Base-by-base conservation (phyloP, 2,113 vertebrate species). In the Notechis scutatus region DNA sequence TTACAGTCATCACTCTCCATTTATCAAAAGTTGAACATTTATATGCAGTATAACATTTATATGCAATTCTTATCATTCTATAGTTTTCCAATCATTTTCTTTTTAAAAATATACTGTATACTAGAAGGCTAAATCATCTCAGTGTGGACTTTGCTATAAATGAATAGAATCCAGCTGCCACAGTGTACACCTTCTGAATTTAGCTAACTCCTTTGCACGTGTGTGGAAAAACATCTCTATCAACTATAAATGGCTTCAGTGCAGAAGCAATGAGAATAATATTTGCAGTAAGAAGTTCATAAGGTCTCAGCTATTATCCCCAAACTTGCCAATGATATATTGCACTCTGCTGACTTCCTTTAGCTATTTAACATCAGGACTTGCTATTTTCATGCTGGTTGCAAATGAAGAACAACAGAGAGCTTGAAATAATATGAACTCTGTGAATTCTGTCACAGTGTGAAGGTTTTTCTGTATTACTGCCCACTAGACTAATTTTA, bases 291-390 rank as follows among this genome's bases (percentile, higher is more conserved):
- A 93, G 81, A 94, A 96, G 89, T 81, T 94, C 91, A 91, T 94
- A 92, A 93, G 94, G 95, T 95, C 94, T 92, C 10, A 91, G 95
- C 92, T 94, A 92, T 91, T 96, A 96, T 92, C 95, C 94, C 92
- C 52, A 92, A 95, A 95, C 0, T 0, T 29, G 91, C 74, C 92
- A 93, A 81, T 74, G 95, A 95, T 92, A 88, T 12, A 90, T 94
- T 91, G 91, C 94, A 88, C 92, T 87, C 91, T 69, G 95, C 39
- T 96, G 94, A 92, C 95, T 96, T 96, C 95, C 95, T 95, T 96
- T 45, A 93, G 94, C 92, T 92, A 96, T 90, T 97, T 92, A 88
- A 93, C 95, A 94, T 95, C 96, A 95, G 95, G 95, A 94, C 85
- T n/a, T 87, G 95, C 91, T 92, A 90, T 95, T 95, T 95, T 95